Percentiles rank a stretch among this genome's conserved stretches.
Evolutionary conservation across 2,113 vertebrate genomes (phyloP).

Genomic region (Promerops cafer): DNA sequence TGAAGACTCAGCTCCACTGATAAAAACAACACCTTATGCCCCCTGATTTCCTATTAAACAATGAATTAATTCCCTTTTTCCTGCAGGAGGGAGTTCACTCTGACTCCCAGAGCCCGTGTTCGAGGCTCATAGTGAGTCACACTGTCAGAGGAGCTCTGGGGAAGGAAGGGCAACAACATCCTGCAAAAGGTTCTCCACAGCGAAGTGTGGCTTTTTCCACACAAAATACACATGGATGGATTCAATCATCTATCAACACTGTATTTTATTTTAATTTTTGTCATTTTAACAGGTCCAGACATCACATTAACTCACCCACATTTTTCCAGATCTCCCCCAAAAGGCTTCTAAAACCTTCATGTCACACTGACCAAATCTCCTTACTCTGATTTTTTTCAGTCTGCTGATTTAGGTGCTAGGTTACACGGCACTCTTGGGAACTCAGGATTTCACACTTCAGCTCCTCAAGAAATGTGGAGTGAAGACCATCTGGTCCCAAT

Average conservation of each 20-base stretch:
- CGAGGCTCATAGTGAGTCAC: accelerated
- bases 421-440: constrained; percentile 29
- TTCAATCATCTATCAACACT: background rate
- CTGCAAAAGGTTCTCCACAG: background rate
- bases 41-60: background rate
- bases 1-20: background rate
- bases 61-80: background rate
- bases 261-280: background rate
- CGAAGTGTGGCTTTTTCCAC: background rate
- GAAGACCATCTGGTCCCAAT: constrained; percentile 41
- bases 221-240: background rate
- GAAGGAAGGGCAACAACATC: background rate
- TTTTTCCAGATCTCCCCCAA: background rate
- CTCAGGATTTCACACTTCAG: constrained; percentile 39
- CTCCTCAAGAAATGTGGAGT: background rate
- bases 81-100: background rate
- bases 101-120: accelerated
- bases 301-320: background rate
- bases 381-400: background rate
- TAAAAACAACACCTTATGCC: background rate
- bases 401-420: constrained; percentile 24
- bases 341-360: background rate
- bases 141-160: background rate
- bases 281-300: background rate
- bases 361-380: background rate